Evolutionary conservation across 2,113 vertebrate genomes (phyloP), one percentile per base, ranked within the genome.

Genomic region (Dryoscopus gambensis): DNA sequence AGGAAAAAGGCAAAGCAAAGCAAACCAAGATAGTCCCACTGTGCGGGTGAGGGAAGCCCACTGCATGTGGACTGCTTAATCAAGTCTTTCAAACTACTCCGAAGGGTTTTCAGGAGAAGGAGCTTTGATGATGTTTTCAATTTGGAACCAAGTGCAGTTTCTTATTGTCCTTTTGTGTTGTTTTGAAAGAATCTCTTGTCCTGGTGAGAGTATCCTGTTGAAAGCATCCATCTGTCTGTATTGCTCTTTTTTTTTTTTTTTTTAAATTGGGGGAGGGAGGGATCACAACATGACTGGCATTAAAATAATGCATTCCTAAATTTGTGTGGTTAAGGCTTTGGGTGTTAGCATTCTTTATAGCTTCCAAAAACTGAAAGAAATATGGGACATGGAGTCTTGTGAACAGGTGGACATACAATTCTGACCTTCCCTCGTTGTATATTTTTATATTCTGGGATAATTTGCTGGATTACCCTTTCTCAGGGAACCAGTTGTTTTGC

Each of bases 371-470:
- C n/a, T 15, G 10, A 53, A 65, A 69, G 46, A 94, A 87, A n/a
- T 63, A 64, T 5, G 46, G 19, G n/a, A 62, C 16, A 40, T 74
- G 65, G 31, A 69, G 28, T 74, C 67, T 82, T 79, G 69, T 62
- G 52, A 94, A 46, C 68, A 89, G 80, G 31, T 90, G 80, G 77
- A 84, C 96, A 44, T 69, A 60, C 8, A 67, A 88, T 93, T 94
- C 90, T 94, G 95, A 55, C 67, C 60, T 95, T 76, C 25, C 42
- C 33, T 82, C 10, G 0, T 15, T 75, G 22, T 71, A 27, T 82
- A 55, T 85, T 82, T 96, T 96, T 94, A 87, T 94, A 93, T 90
- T 93, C 42, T 52, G 60, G 56, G 78, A 84, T 84, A 96, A 91
- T 56, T 82, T 56, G n/a, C 92, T 75, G 59, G 59, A 81, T 84